A percentile compares a stretch with the other conserved stretches of the same genome.
Evolutionary conservation across 2,113 vertebrate species (phyloP).

Genomic region (Heliornis fulica): DNA sequence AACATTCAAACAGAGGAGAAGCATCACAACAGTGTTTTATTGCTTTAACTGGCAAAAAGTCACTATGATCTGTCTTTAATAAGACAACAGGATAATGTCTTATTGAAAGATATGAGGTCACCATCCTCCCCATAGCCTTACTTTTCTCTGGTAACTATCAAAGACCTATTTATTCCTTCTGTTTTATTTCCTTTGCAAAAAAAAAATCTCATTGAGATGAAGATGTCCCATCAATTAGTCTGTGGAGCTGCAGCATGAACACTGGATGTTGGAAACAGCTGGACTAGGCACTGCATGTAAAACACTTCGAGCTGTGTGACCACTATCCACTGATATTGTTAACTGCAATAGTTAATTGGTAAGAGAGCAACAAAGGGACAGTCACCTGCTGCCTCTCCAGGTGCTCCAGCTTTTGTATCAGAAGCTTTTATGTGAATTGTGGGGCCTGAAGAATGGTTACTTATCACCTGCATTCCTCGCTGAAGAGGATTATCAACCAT

Average conservation of each 20-base stretch:
- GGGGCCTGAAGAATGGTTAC: not conserved
- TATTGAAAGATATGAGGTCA: not conserved
- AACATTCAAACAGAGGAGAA: not conserved
- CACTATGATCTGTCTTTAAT: not conserved
- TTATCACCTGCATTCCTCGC: not conserved
- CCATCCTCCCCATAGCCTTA: not conserved
- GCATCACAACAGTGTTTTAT: not conserved
- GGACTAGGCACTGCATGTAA: not conserved
- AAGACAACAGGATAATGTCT: not conserved
- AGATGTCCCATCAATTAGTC: not conserved
- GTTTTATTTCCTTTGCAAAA: not conserved
- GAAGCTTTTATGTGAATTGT: not conserved
- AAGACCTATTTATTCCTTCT: not conserved
- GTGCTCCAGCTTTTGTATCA: not conserved
- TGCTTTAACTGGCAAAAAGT: not conserved
- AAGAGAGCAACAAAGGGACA: accelerated
- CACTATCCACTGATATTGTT: too few species aligned
- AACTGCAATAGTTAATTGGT: not conserved
- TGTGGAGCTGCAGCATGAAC: not conserved
- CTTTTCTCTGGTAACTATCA: not conserved
- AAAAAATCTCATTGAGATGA: not conserved
- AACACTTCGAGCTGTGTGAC: not conserved
- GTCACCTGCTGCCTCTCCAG: not conserved
- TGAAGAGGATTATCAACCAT: not conserved
- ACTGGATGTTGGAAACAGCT: not conserved